Conservation (phyloP, 2,797 vertebrate genomes). For the Myiothlypis chrysogaster region DNA sequence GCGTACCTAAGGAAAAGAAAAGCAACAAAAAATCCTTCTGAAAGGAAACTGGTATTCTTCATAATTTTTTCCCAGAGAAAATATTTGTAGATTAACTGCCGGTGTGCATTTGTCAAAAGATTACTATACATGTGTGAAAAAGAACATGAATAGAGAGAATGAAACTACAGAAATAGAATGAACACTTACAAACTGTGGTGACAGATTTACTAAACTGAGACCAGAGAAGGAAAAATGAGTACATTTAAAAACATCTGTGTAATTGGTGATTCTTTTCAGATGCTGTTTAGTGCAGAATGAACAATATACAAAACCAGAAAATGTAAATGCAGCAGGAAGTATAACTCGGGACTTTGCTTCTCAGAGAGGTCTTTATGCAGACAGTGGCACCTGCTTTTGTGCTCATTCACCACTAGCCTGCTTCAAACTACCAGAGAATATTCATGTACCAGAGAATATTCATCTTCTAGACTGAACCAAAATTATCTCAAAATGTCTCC, state of each 20-base stretch:
- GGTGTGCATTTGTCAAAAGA: neutral
- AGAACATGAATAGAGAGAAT: neutral
- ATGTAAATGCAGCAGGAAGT: neutral
- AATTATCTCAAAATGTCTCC: neutral
- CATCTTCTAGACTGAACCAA: neutral
- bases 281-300: neutral
- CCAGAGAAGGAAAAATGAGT: neutral
- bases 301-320: neutral
- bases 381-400: neutral
- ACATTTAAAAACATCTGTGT: neutral
- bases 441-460: neutral
- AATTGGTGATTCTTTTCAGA: neutral
- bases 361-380: neutral
- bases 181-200: neutral
- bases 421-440: neutral
- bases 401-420: neutral
- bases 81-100: conserved; percentile 11
- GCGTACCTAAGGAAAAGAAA: neutral
- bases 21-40: neutral
- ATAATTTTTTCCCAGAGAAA: neutral
- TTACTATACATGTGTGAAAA: neutral
- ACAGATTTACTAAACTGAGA: conserved; percentile 22
- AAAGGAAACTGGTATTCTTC: neutral
- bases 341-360: neutral
- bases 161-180: neutral